Evolutionary conservation across 2,888 invertebrate species (phyloP).

Genomic region (Terebella lapidaria): DNA sequence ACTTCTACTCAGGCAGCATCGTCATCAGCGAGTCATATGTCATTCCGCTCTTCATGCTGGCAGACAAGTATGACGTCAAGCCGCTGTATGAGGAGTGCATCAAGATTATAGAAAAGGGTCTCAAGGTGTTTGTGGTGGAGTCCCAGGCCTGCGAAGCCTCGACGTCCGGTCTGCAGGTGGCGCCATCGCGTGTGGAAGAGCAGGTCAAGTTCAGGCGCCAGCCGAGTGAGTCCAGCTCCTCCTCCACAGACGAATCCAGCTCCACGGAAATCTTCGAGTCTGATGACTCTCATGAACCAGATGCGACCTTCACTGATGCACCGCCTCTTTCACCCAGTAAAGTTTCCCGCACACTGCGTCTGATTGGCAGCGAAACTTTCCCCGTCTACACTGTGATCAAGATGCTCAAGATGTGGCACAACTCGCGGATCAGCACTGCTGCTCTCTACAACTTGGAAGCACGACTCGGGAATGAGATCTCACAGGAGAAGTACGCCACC

Average conservation of each 20-base stretch:
- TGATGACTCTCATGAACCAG: not conserved
- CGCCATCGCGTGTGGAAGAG: not conserved
- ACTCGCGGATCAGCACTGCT: conserved; percentile 15
- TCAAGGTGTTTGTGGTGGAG: conserved; percentile 23
- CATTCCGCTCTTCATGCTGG: conserved; percentile 41
- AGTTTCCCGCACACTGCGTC: not conserved
- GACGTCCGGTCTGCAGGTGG: not conserved
- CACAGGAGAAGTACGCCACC: conserved; percentile 15
- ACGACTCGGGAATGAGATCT: conserved; percentile 21
- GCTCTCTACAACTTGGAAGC: conserved; percentile 25
- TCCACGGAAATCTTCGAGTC: not conserved
- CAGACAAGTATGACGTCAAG: conserved; percentile 43
- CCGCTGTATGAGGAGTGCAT: conserved; percentile 41
- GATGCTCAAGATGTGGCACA: conserved; percentile 20
- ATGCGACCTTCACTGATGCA: not conserved
- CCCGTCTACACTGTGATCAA: conserved; percentile 20
- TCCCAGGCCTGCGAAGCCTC: not conserved
- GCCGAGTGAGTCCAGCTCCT: not conserved
- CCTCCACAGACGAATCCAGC: not conserved
- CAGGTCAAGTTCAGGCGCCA: not conserved
- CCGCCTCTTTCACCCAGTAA: not conserved
- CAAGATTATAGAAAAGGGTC: conserved; percentile 23
- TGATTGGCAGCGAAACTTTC: conserved; percentile 24
- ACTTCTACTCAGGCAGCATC: conserved; percentile 47
- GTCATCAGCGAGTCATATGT: conserved; percentile 46